Evolutionary conservation across 2,888 invertebrate species (phyloP).

Genomic region (Helleia helle): DNA sequence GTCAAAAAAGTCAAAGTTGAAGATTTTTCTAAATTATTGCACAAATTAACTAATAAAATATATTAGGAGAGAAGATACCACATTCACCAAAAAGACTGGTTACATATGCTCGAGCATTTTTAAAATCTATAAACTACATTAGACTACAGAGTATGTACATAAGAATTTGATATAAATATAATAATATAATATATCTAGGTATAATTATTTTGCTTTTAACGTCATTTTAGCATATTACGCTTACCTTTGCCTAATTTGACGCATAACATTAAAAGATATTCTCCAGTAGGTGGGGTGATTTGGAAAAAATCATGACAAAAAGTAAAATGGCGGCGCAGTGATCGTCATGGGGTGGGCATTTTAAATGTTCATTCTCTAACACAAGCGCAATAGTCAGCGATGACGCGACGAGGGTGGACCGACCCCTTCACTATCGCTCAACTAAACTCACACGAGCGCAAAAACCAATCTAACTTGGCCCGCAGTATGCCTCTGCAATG

Average conservation of each 20-base stretch:
- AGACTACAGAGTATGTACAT: too few relatives aligned
- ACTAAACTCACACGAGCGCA: conserved; percentile 48
- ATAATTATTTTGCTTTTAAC: too few relatives aligned
- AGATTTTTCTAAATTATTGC: too few relatives aligned
- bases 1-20: too few relatives aligned
- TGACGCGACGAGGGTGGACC: conserved; percentile 57
- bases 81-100: too few relatives aligned
- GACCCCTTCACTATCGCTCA: conserved; percentile 52
- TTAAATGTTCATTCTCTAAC: conserved; percentile 69
- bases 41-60: too few relatives aligned
- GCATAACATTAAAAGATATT: conserved; percentile 15
- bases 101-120: too few relatives aligned
- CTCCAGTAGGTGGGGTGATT: conserved; percentile 22
- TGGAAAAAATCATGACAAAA: conserved; percentile 32
- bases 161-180: too few relatives aligned
- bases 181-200: too few relatives aligned
- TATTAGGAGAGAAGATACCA: too few relatives aligned
- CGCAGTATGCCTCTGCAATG: conserved; percentile 25
- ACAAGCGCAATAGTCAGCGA: conserved; percentile 66
- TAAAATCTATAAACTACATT: too few relatives aligned
- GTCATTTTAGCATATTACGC: too few relatives aligned
- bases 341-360: conserved; percentile 66
- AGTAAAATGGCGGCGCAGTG: conserved; percentile 57
- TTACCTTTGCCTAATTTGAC: background rate
- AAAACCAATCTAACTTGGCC: conserved; percentile 29